These are phyloP conservation scores for Diploptera punctata DNA, from an alignment of 2,888 invertebrate genomes.

Conservation along the genomic window DNA sequence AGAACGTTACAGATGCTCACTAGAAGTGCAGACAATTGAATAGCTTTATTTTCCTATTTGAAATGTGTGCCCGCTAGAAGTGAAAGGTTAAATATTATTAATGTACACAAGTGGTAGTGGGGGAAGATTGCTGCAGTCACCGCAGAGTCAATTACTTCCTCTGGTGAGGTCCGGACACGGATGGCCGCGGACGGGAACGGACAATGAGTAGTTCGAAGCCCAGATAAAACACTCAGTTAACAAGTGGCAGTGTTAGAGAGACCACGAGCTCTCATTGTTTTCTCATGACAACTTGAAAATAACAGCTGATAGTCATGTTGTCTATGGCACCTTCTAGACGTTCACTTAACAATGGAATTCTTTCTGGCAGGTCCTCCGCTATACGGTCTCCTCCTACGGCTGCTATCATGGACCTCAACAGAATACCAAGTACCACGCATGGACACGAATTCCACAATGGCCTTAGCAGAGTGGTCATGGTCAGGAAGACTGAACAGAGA, in stretches of 20 bases:
- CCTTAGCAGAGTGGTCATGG: slow-evolving; percentile 69
- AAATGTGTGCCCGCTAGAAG: no score
- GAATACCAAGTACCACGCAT: slow-evolving; percentile 47
- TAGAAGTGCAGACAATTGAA: no score
- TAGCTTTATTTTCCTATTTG: no score
- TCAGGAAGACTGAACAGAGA: slow-evolving; percentile 70
- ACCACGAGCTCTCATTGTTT: neutral
- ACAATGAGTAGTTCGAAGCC: neutral
- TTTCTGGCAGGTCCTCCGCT: slow-evolving; percentile 19
- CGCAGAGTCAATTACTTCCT: slow-evolving; percentile 4
- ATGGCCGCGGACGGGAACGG: slow-evolving; percentile 4
- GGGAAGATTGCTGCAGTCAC: neutral
- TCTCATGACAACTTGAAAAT: neutral
- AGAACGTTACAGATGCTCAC: no score
- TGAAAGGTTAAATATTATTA: no score
- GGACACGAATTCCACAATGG: slow-evolving; percentile 52
- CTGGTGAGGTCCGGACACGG: slow-evolving; percentile 5
- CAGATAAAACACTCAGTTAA: neutral
- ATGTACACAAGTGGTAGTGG: no score
- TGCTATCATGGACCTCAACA: slow-evolving; percentile 47
- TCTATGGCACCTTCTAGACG: neutral
- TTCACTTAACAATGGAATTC: slow-evolving; percentile 1
- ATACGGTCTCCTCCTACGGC: neutral
- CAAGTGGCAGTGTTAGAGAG: neutral
- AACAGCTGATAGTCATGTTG: no score